Evolutionary conservation across 1,140 invertebrate species (phyloP).

Genomic region (Neotoxoptera formosana): DNA sequence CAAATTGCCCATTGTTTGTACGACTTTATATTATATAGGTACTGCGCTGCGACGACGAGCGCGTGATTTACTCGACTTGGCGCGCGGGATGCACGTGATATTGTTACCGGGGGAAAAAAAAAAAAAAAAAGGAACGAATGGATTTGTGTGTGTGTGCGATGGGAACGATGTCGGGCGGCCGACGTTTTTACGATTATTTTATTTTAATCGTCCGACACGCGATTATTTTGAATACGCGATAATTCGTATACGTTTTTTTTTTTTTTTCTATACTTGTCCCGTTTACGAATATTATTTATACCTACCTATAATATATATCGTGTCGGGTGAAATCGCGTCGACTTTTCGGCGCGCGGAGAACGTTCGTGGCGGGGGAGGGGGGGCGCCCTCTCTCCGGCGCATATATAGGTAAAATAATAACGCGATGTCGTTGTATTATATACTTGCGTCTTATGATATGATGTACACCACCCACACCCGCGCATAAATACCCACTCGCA

Average conservation of each 20-base stretch:
- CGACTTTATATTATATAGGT: not conserved
- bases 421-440: too few species aligned
- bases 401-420: not conserved
- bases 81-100: conserved; percentile 43
- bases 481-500: not conserved
- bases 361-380: not conserved
- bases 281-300: not conserved
- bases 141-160: not conserved
- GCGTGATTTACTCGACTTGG: conserved; percentile 38
- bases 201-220: conserved; percentile 47
- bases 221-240: conserved; percentile 34
- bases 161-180: conserved; percentile 27
- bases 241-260: not conserved
- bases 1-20: conserved; percentile 38
- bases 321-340: not conserved
- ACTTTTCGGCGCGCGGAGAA: not conserved
- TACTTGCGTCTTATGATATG: too few species aligned
- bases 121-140: not conserved
- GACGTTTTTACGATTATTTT: conserved; percentile 36
- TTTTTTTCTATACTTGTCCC: not conserved
- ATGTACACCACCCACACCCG: not conserved
- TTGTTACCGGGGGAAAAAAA: not conserved
- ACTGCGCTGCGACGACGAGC: not conserved
- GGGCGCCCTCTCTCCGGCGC: not conserved
- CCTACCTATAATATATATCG: not conserved